Evolutionary conservation across 2,888 invertebrate genomes (phyloP).

Genomic region (Tanytarsus gracilentus): DNA sequence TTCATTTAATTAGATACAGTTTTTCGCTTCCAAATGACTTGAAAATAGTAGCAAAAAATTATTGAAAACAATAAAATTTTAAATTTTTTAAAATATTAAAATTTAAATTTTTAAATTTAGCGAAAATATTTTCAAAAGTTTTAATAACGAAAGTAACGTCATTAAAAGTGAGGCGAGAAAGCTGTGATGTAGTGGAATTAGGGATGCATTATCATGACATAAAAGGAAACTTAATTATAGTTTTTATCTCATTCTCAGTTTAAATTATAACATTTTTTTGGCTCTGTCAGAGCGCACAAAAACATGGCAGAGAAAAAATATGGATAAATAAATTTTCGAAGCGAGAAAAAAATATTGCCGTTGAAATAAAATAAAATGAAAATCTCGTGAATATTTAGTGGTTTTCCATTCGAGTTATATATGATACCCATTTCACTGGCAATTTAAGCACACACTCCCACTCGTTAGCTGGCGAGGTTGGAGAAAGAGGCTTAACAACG

Average conservation of each 20-base stretch:
- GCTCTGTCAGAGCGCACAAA: not conserved
- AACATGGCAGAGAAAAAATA: not conserved
- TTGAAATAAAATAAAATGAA: not conserved
- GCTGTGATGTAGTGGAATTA: not conserved
- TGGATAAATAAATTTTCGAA: not conserved
- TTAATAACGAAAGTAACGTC: no score
- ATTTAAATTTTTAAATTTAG: no score
- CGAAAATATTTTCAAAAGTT: no score
- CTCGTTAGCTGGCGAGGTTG: no score
- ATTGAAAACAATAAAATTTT: no score
- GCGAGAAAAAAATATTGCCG: not conserved
- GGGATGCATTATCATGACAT: conserved; percentile 24
- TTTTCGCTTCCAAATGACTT: not conserved
- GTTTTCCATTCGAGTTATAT: not conserved
- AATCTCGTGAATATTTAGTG: not conserved
- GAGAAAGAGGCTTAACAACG: no score
- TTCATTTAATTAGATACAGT: conserved; percentile 6
- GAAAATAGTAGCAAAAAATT: no score
- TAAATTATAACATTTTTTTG: not conserved
- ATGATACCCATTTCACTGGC: no score
- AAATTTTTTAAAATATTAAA: no score
- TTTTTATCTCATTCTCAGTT: not conserved
- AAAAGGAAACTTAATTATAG: conserved; percentile 25
- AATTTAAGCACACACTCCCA: no score
- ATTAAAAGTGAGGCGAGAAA: no score